Evolutionary conservation across 2,113 vertebrate species (phyloP).

Genomic region (Centropus unirufus): DNA sequence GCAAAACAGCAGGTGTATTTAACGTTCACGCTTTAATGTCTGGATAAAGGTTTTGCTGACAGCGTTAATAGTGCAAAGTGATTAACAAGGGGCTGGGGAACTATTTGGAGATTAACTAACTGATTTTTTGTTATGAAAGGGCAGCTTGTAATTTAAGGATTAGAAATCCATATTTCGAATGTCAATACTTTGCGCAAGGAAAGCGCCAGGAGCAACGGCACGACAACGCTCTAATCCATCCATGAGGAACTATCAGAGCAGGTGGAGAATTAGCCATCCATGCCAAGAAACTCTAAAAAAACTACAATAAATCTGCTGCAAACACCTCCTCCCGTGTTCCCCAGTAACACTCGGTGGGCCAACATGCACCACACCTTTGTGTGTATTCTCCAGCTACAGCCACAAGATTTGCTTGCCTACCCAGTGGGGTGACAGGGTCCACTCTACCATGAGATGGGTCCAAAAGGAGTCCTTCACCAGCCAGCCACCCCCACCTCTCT

Average conservation of each 20-base stretch:
- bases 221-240: accelerated
- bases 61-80: not conserved
- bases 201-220: not conserved
- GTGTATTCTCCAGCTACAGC: not conserved
- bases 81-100: not conserved
- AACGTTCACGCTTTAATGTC: not conserved
- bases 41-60: not conserved
- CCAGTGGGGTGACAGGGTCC: accelerated
- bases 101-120: slow-evolving; percentile 21
- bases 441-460: not conserved
- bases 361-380: accelerated
- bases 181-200: not conserved
- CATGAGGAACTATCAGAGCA: not conserved
- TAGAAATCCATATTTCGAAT: not conserved
- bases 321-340: not conserved
- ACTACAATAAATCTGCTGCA: not conserved
- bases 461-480: not conserved
- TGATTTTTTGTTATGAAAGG: not conserved
- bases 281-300: not conserved
- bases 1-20: accelerated
- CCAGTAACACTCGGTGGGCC: not conserved
- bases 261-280: not conserved
- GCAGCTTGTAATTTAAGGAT: slow-evolving; percentile 30
- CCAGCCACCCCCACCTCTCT: not conserved
- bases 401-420: accelerated